phyloP scores from a whole-genome alignment of 2,797 vertebrate species.

The Eutrigla gurnardus region DNA sequence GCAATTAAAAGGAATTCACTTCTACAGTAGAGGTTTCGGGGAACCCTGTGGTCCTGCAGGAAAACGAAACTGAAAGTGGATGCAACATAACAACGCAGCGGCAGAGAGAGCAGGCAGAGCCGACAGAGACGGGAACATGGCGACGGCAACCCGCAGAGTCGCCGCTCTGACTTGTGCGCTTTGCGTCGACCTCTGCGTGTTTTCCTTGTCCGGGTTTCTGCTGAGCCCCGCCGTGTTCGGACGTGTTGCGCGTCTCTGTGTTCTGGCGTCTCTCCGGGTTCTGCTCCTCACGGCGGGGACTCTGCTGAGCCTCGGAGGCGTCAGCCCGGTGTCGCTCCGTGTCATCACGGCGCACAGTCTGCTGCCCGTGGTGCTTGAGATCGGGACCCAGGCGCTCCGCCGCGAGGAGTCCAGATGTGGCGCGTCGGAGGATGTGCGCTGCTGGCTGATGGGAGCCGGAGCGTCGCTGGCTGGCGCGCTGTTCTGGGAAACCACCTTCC shows the following conservation, averaged over 20 bases:
- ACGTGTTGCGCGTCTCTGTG: conserved; percentile 63
- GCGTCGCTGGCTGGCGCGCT: conserved; percentile 72
- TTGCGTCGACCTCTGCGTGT: conserved; percentile 58
- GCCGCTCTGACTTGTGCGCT: rapidly evolving
- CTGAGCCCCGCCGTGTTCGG: conserved; percentile 18
- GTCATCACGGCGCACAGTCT: conserved; percentile 68
- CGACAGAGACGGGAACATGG: conserved; percentile 22
- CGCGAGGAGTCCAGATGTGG: conserved; percentile 32
- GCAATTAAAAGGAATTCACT: too few species aligned
- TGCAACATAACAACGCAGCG: rapidly evolving
- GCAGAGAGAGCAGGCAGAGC: conserved; percentile 10
- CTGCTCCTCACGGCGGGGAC: background rate
- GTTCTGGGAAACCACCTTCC: conserved; percentile 80
- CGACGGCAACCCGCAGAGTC: background rate
- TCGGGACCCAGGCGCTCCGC: conserved; percentile 54
- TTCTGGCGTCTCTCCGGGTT: conserved; percentile 59
- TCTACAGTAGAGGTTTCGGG: background rate
- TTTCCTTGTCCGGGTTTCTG: conserved; percentile 45
- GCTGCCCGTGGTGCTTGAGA: conserved; percentile 70
- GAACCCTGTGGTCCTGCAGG: background rate
- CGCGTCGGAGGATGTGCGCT: conserved; percentile 27
- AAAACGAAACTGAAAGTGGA: conserved; percentile 70
- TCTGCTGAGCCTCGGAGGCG: rapidly evolving
- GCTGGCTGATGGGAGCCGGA: conserved; percentile 74
- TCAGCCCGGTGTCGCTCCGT: conserved; percentile 35